Evolutionary conservation across 2,888 invertebrate genomes (phyloP), one percentile per base, ranked within the genome.

Genomic region (Hydrotaea cyrtoneurina): DNA sequence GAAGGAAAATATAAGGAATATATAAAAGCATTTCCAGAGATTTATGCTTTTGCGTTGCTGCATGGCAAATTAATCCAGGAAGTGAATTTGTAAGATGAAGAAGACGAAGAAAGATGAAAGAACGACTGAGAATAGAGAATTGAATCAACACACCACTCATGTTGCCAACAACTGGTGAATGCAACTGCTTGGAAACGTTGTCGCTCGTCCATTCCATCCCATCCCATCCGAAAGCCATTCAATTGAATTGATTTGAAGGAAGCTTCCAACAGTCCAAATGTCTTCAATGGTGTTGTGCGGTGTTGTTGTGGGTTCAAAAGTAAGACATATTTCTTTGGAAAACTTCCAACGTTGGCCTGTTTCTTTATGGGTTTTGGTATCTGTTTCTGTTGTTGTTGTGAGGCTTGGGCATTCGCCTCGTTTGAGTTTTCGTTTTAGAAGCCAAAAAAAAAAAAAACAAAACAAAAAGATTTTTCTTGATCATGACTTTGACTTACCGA

Each of bases 401-500:
- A 3, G 39, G 17, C 21, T 43, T 4, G 31, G 31, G 31, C 31
- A 4, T 17, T 43, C 11, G 43, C 15, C 81, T 82, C 71, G 78
- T 86, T 85, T 82, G 82, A 46, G 23, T 76, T 64, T 76, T 72
- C 11, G 64, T 71, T 78, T 79, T 76, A 75, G 43, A 74, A 36
- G 2, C 31, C 7, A 2, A 4, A 7, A 31, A 31, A 31, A 31
- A 31, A 31, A 31, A 31, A 2, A 4, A 7, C 2, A 31, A 31
- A 31, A 31, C 2, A 31, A 31, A 31, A 4, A 31, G 31, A 4
- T 31, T 76, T 62, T 69, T 19, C 57, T 71, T 76, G 76, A 80
- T 75, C 87, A 82, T 85, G 82, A 80, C 85, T 85, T 86, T 86
- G 83, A 94, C 96, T 96, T 93, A 98, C 97, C 93, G 96, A 96